Percentiles rank a stretch among this genome's conserved stretches.
These are phyloP conservation scores for Silurus aristotelis DNA, from an alignment of 2,797 vertebrate species.

Conservation along the genomic window DNA sequence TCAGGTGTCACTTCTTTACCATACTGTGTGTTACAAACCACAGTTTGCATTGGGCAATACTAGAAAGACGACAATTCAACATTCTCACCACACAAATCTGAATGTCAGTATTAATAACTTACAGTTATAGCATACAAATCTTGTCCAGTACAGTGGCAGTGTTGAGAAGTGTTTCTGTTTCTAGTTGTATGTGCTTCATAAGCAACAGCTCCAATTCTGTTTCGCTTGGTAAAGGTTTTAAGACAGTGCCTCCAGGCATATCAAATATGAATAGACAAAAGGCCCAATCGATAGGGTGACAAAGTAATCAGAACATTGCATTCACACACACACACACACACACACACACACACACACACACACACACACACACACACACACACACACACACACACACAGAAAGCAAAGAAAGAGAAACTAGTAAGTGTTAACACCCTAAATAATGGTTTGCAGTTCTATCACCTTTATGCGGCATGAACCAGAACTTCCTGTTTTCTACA, in stretches of 20 bases:
- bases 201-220: conserved; percentile 46
- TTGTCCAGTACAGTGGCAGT: background rate
- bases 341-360: conserved; percentile 13
- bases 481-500: conserved; percentile 59
- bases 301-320: conserved; percentile 74
- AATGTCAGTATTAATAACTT: background rate
- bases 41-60: background rate
- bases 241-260: conserved; percentile 70
- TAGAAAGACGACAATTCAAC: background rate
- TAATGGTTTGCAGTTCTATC: conserved; percentile 31
- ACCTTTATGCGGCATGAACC: conserved; percentile 64
- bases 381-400: background rate
- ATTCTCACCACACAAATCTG: background rate
- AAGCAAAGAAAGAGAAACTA: background rate
- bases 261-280: conserved; percentile 79
- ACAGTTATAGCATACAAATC: background rate
- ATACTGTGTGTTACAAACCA: background rate
- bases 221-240: conserved; percentile 65
- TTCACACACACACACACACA: conserved; percentile 50
- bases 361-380: background rate
- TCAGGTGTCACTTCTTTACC: background rate
- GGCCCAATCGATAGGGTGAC: conserved; percentile 68
- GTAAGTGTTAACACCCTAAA: conserved; percentile 21
- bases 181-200: conserved; percentile 29
- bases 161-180: background rate